Conservation (phyloP, 2,797 vertebrate genomes). For the Pangasius krempfi region DNA sequence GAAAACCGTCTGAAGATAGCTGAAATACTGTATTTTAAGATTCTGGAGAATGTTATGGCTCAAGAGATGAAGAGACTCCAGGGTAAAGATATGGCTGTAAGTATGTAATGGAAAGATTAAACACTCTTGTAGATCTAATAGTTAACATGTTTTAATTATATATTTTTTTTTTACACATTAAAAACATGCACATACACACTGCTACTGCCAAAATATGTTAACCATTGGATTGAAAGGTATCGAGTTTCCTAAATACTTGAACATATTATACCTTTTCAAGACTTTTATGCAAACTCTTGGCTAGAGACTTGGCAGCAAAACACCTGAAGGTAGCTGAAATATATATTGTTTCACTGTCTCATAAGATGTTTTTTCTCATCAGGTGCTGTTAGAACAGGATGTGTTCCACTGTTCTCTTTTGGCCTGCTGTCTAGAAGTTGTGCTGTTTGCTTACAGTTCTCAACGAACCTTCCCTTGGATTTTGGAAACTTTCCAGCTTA, state of each 20-base stretch:
- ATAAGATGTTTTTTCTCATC: conserved; percentile 7
- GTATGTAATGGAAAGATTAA: conserved; percentile 55
- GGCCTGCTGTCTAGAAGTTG: conserved; percentile 93
- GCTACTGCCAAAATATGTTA: background rate
- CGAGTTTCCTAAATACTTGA: background rate
- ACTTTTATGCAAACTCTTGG: no score
- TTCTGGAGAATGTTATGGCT: conserved; percentile 89
- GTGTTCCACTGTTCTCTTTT: conserved; percentile 92
- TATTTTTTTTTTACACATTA: background rate
- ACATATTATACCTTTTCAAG: background rate
- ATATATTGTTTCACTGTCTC: background rate
- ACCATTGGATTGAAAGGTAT: background rate
- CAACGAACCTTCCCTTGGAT: conserved; percentile 96
- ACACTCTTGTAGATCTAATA: background rate
- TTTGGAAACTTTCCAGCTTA: conserved; percentile 83
- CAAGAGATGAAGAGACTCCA: conserved; percentile 88
- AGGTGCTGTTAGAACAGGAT: conserved; percentile 92
- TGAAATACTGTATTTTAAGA: conserved; percentile 95
- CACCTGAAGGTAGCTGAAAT: background rate
- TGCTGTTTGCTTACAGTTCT: conserved; percentile 94
- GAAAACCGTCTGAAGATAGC: conserved; percentile 91
- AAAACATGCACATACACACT: background rate
- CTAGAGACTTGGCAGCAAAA: background rate
- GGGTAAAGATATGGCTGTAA: conserved; percentile 95
- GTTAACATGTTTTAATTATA: background rate